Percentiles rank a stretch among this genome's conserved stretches.
Evolutionary conservation across 2,888 invertebrate genomes (phyloP).

Genomic region (Podabrus alpinus): DNA sequence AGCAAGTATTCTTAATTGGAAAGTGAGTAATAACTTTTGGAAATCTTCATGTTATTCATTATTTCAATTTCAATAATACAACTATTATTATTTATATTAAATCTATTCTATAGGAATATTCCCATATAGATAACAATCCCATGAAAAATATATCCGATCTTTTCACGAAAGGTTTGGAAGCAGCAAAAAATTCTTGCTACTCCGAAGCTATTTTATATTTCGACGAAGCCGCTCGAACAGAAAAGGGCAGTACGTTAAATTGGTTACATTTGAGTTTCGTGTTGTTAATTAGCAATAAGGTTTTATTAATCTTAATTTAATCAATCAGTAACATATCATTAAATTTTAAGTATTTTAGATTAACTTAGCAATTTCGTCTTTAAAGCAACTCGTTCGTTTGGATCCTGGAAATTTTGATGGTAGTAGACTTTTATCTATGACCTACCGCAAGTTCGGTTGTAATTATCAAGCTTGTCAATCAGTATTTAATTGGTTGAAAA

Average conservation of each 20-base stretch:
- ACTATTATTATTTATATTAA: no score
- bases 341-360: background rate
- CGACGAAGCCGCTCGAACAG: background rate
- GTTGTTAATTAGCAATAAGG: background rate
- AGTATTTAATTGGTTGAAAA: background rate
- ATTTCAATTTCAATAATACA: no score
- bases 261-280: background rate
- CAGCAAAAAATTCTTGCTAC: background rate
- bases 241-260: fast-evolving
- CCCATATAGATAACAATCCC: background rate
- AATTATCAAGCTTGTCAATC: background rate
- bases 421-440: no score
- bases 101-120: background rate
- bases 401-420: background rate
- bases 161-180: background rate
- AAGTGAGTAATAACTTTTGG: no score
- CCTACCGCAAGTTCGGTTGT: no score
- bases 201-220: background rate
- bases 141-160: background rate
- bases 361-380: background rate
- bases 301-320: background rate
- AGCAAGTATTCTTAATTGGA: no score
- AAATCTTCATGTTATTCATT: no score
- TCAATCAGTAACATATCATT: background rate
- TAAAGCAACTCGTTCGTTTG: background rate